Base-by-base conservation (phyloP, 2,113 vertebrate genomes). In the Heterochromis multidens region DNA sequence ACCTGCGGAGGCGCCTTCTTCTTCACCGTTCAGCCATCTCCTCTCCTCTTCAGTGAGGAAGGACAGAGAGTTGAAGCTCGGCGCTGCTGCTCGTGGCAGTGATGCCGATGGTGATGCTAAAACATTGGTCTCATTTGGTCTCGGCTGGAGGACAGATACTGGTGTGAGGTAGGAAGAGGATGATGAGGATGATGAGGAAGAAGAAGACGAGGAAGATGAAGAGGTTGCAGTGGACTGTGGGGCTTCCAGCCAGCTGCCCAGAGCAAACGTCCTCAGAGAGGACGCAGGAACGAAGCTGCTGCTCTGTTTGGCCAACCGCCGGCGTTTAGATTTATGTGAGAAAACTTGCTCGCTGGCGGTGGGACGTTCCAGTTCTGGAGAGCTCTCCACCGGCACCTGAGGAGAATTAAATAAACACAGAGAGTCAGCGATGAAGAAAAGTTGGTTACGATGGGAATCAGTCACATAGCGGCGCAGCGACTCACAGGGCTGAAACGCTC, bases 31-130 rank as follows among this genome's bases (percentile, higher is more conserved):
- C 81, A 94, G 67, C 94, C 93, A 94, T 9, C 82, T 82, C 56
- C 80, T 88, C 83, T 94, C 92, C 87, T 93, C 94, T 3, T 77
- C 85, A 0, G 94, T 94, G 14, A 90, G 87, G 79, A 90, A 92
- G 46, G 89, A 92, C 59, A 92, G 63, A 3, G 91, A 88, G 5
- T 52, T 23, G 1, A 67, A 37, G 31, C 27, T 5, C 2, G 85
- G 80, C 0, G 57, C 11, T 0, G 81, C 21, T 2, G 77, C 29
- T 23, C 56, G 16, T 19, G 65, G 16, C 2, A 43, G 40, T 70
- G 65, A 10, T 2, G 60, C 13, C 2, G 46, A 17, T 0, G 62
- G 8, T 0, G 83, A 43, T 1, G 31, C 23, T 16, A 37, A 58
- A 17, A 29, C 4, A 2, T 19, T 2, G 0, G 11, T 27, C 13